Percentiles rank a stretch among this genome's conserved stretches.
Evolutionary conservation across 2,113 vertebrate genomes (phyloP).

Genomic region (Sturnus vulgaris): DNA sequence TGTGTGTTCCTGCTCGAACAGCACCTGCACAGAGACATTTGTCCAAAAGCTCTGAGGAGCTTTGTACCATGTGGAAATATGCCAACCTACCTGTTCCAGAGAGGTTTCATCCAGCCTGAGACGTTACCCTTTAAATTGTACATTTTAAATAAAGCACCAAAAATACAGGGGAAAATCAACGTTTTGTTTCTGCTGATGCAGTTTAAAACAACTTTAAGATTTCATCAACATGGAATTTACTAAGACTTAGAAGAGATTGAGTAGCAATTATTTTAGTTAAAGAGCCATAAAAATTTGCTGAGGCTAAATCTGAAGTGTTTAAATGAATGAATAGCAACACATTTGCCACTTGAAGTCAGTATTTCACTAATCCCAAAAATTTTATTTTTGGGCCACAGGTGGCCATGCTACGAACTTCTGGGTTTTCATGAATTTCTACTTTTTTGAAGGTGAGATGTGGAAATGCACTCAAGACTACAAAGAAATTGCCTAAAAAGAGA

Average conservation of each 20-base stretch:
- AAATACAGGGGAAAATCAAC: not conserved
- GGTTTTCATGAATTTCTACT: not conserved
- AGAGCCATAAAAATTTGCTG: not conserved
- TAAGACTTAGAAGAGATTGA: not conserved
- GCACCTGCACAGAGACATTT: not conserved
- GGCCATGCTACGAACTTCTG: not conserved
- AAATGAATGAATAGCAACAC: not conserved
- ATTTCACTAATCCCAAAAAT: not conserved
- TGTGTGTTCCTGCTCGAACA: not conserved
- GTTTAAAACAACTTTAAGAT: not conserved
- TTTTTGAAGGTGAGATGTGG: not conserved
- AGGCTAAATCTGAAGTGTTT: not conserved
- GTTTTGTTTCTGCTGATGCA: not conserved
- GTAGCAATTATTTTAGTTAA: not conserved
- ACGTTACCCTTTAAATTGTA: not conserved
- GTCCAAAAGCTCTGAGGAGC: not conserved
- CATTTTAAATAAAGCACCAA: not conserved
- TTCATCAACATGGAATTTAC: not conserved
- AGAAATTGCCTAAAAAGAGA: not conserved
- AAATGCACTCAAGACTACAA: not conserved
- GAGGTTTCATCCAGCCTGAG: not conserved
- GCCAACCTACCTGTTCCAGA: not conserved
- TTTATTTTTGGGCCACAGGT: not conserved
- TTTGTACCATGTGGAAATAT: not conserved
- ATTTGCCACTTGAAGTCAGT: not conserved